phyloP scores from a whole-genome alignment of 2,888 invertebrate species.

The Argynnis bischoffii region DNA sequence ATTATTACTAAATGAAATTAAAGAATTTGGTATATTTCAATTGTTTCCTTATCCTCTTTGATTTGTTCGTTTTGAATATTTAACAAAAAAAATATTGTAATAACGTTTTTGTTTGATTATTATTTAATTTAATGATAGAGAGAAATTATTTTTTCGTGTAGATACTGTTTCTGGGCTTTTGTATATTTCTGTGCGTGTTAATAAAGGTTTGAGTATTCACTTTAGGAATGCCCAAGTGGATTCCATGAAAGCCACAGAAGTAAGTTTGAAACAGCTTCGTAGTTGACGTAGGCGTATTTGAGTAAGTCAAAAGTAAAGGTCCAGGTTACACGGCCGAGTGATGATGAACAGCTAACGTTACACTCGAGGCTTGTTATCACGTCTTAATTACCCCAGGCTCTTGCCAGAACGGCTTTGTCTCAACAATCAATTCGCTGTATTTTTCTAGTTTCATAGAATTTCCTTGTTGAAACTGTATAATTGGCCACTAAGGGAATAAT shows the following conservation, averaged over 20 bases:
- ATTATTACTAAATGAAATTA: too few species aligned
- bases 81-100: not conserved
- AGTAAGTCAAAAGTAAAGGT: constrained; percentile 21
- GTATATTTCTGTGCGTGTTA: not conserved
- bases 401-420: constrained; percentile 29
- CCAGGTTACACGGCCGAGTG: constrained; percentile 20
- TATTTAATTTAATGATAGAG: too few species aligned
- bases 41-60: too few species aligned
- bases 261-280: constrained; percentile 1
- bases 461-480: constrained; percentile 32
- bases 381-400: constrained; percentile 35
- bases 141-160: not conserved
- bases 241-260: constrained; percentile 2
- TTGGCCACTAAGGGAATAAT: constrained; percentile 30
- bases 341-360: constrained; percentile 19
- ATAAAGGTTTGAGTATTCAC: not conserved
- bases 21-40: too few species aligned
- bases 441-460: constrained; percentile 24
- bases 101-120: not conserved
- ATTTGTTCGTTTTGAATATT: not conserved
- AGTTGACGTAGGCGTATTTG: constrained; percentile 4
- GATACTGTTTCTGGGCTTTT: not conserved
- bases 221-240: not conserved
- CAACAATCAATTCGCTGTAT: constrained; percentile 17
- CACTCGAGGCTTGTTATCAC: constrained; percentile 34